Conservation (phyloP, 2,888 invertebrate genomes). For the Caenorhabditis sp. region DNA sequence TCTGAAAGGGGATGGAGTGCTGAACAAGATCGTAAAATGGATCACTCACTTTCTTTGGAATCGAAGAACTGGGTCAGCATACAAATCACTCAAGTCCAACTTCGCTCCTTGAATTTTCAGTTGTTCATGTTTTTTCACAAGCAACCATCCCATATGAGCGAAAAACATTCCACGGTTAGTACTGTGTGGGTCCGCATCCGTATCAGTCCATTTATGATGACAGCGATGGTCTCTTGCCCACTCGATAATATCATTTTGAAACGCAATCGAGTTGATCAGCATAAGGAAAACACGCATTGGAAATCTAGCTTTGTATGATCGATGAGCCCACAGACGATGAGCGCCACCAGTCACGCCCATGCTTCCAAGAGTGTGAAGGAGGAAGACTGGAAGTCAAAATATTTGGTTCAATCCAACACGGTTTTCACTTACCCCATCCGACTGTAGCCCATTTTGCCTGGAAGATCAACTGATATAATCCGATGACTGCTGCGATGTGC, state of each 20-base stretch:
- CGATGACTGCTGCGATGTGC: slow-evolving; percentile 79
- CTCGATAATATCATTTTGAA: slow-evolving; percentile 92
- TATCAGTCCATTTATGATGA: slow-evolving; percentile 95
- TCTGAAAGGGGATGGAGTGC: slow-evolving; percentile 83
- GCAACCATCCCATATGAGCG: slow-evolving; percentile 95
- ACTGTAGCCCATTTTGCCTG: slow-evolving; percentile 80
- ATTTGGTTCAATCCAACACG: background rate
- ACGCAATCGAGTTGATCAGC: slow-evolving; percentile 90
- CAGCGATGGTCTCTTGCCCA: slow-evolving; percentile 92
- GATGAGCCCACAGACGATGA: slow-evolving; percentile 95
- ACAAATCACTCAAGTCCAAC: slow-evolving; percentile 91
- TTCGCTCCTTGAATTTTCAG: slow-evolving; percentile 88
- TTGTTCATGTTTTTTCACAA: slow-evolving; percentile 88
- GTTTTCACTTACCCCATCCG: slow-evolving; percentile 77
- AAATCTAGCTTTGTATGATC: slow-evolving; percentile 91
- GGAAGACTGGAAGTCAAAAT: slow-evolving; percentile 70
- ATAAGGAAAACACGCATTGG: slow-evolving; percentile 90
- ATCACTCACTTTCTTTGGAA: slow-evolving; percentile 89
- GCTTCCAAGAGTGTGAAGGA: slow-evolving; percentile 86
- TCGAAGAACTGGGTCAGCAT: slow-evolving; percentile 89
- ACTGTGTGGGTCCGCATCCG: slow-evolving; percentile 95
- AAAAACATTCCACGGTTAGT: slow-evolving; percentile 95
- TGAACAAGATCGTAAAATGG: background rate
- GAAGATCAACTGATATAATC: slow-evolving; percentile 77
- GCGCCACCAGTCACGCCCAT: slow-evolving; percentile 95